These are phyloP conservation scores for Nesidiocoris tenuis DNA, from an alignment of 2,888 invertebrate species.

Conservation along the genomic window DNA sequence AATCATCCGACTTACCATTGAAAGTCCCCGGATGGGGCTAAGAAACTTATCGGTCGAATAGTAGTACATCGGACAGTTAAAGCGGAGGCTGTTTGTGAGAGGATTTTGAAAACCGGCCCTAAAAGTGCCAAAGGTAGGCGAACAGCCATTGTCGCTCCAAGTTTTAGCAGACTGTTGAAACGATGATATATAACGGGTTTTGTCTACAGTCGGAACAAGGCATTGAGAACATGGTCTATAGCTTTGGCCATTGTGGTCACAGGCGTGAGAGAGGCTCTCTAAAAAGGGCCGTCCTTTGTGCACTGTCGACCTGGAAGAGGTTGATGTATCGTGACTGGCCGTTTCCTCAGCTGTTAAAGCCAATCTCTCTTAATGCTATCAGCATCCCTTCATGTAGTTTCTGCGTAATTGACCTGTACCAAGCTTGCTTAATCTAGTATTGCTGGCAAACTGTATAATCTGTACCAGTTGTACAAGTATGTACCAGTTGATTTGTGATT, in stretches of 20 bases:
- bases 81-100: no score
- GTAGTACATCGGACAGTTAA: no score
- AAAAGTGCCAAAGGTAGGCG: neutral
- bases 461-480: no score
- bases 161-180: neutral
- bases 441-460: no score
- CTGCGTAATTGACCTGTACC: no score
- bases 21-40: no score
- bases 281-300: neutral
- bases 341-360: neutral
- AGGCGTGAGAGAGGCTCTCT: neutral
- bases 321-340: neutral
- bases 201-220: slow-evolving; percentile 28
- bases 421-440: no score
- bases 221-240: slow-evolving; percentile 20
- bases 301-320: neutral
- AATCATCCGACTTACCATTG: no score
- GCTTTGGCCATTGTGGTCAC: slow-evolving; percentile 18
- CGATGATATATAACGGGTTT: slow-evolving; percentile 30
- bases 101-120: no score
- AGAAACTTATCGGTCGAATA: no score
- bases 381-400: no score
- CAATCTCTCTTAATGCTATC: neutral
- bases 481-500: no score
- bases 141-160: neutral